Evolutionary conservation across 2,888 invertebrate genomes (phyloP), one percentile per base, ranked within the genome.

Genomic region (Silvanus unidentatus): DNA sequence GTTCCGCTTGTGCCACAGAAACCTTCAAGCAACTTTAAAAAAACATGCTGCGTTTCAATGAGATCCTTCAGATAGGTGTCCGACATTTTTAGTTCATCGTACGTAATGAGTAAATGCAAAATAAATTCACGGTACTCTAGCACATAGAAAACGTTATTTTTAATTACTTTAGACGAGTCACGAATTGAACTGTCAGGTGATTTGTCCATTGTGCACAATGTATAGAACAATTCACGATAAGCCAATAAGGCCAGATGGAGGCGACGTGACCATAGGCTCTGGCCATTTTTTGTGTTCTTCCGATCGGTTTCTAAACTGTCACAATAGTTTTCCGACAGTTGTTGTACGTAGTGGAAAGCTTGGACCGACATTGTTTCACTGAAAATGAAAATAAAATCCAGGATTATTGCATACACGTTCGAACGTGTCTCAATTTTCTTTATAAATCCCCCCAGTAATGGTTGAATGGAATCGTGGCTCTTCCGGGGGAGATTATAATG

Each of bases 271-370:
- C 95, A 97, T 28, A 82, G 72, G 3, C 78, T 73, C 50, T 82
- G 79, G 65, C 89, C 87, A 64, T n/a, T n/a, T n/a, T n/a, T n/a
- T n/a, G n/a, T n/a, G n/a, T 89, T 89, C 65, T 89, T 89, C 74
- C 95, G 96, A 65, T 97, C 94, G 38, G 82, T 78, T 55, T 76
- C 73, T 63, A 95, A 86, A 83, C 87, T 86, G 63, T 92, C 92
- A 65, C 81, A 81, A 65, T 85, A 89, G 50, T 79, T 81, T 64
- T 93, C 92, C 77, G 96, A 80, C 73, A 94, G 88, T 59, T 90
- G 88, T 71, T 97, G 95, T 47, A 96, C 87, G 72, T 91, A 91
- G 74, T 98, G 94, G 72, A 98, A 97, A 60, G 88, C 84, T 50
- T 87, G 83, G 2, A 92, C 82, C 12, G 92, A 88, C 79, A 97